Conservation (phyloP, 1,140 invertebrate species). For the Reticulitermes speratus region DNA sequence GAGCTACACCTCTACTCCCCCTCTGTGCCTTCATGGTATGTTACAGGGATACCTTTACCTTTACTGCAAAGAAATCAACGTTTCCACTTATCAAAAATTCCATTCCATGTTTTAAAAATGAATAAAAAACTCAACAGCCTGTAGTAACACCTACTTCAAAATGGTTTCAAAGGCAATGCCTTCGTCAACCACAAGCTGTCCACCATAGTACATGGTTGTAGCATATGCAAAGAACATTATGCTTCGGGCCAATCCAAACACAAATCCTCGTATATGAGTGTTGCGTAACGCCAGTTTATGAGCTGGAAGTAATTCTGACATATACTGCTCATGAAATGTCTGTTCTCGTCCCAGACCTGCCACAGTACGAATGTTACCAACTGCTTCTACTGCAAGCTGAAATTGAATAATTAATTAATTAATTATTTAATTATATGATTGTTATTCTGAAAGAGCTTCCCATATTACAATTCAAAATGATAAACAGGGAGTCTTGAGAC, state of each 20-base stretch:
- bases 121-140: no score
- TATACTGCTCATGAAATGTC: constrained; percentile 47
- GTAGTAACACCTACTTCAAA: constrained; percentile 48
- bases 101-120: no score
- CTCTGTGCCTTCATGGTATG: no score
- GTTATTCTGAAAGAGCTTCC: no score
- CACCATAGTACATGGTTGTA: constrained; percentile 54
- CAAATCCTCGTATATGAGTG: constrained; percentile 48
- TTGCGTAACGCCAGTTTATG: constrained; percentile 38
- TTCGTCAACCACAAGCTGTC: constrained; percentile 48
- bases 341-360: constrained; percentile 51
- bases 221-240: constrained; percentile 56
- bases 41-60: no score
- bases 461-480: no score
- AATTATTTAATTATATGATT: not conserved
- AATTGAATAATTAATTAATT: not conserved
- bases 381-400: constrained; percentile 54
- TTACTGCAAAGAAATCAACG: no score
- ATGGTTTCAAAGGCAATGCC: constrained; percentile 48
- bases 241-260: constrained; percentile 51
- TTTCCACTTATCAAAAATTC: no score
- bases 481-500: no score
- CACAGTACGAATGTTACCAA: constrained; percentile 58
- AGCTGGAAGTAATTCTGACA: constrained; percentile 36
- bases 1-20: no score